These are phyloP conservation scores for Enteromius viviparus DNA, from an alignment of 2,797 vertebrate genomes.

Conservation along the genomic window DNA sequence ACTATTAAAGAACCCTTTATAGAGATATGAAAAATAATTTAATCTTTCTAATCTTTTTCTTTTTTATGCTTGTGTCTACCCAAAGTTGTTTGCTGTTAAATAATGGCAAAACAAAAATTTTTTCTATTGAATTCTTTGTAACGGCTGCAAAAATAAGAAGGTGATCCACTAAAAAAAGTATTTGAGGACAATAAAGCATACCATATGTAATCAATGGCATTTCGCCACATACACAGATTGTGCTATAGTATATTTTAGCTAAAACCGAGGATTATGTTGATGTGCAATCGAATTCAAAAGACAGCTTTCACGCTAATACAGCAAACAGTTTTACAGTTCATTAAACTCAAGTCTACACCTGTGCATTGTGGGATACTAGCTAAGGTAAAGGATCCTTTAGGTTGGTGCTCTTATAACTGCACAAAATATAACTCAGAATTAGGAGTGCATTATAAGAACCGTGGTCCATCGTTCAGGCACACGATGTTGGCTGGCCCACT, in stretches of 20 bases:
- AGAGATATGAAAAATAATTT: not conserved
- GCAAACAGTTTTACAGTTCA: not conserved
- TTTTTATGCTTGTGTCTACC: not conserved
- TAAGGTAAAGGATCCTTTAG: conserved; percentile 10
- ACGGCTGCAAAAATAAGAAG: not conserved
- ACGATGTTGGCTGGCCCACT: conserved; percentile 35
- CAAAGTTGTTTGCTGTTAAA: not conserved
- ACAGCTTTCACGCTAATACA: not conserved
- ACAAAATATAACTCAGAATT: not conserved
- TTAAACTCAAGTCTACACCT: not conserved
- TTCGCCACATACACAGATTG: not conserved
- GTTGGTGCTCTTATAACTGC: conserved; percentile 13
- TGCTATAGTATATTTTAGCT: not conserved
- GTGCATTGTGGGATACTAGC: conserved; percentile 24
- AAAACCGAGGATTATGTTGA: not conserved
- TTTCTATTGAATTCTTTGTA: not conserved
- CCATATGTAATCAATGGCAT: not conserved
- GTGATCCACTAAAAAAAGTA: not conserved
- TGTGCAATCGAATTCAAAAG: not conserved
- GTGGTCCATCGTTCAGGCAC: conserved; percentile 23
- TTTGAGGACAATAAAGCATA: not conserved
- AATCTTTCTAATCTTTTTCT: not conserved
- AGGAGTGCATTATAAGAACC: conserved; percentile 23
- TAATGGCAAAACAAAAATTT: not conserved
- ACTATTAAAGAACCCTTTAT: not conserved